phyloP scores from a whole-genome alignment of 2,888 invertebrate species.

The Eristalinus aeneus region DNA sequence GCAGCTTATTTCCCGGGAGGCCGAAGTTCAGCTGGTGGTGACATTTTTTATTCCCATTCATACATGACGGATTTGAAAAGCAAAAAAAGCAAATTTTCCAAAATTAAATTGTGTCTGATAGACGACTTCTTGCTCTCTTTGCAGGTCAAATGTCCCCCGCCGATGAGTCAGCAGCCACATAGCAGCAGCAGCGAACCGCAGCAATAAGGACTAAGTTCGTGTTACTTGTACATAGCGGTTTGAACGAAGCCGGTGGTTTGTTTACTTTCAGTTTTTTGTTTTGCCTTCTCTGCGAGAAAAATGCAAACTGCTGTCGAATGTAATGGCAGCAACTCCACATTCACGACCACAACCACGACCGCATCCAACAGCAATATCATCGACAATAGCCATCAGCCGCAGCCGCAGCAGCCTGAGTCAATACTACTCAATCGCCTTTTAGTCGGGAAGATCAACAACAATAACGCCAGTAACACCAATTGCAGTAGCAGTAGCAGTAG shows the following conservation, averaged over 20 bases:
- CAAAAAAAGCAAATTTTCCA: background rate
- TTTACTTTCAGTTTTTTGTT: background rate
- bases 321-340: conserved; percentile 73
- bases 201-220: background rate
- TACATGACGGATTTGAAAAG: background rate
- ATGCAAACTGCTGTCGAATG: conserved; percentile 75
- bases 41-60: conserved; percentile 4
- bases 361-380: conserved; percentile 54
- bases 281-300: conserved; percentile 53
- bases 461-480: conserved; percentile 39
- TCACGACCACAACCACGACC: conserved; percentile 64
- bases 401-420: conserved; percentile 48
- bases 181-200: conserved; percentile 27
- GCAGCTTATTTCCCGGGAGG: background rate
- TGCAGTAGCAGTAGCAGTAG: conserved; percentile 31
- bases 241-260: background rate
- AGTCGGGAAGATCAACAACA: conserved; percentile 59
- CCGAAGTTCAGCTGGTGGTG: background rate
- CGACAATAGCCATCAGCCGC: conserved; percentile 70
- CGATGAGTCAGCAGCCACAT: conserved; percentile 51
- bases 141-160: conserved; percentile 57
- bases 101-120: conserved; percentile 30
- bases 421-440: conserved; percentile 61
- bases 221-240: background rate
- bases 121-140: conserved; percentile 33